Evolutionary conservation across 2,113 vertebrate genomes (phyloP).

Genomic region (Podarcis cretensis): DNA sequence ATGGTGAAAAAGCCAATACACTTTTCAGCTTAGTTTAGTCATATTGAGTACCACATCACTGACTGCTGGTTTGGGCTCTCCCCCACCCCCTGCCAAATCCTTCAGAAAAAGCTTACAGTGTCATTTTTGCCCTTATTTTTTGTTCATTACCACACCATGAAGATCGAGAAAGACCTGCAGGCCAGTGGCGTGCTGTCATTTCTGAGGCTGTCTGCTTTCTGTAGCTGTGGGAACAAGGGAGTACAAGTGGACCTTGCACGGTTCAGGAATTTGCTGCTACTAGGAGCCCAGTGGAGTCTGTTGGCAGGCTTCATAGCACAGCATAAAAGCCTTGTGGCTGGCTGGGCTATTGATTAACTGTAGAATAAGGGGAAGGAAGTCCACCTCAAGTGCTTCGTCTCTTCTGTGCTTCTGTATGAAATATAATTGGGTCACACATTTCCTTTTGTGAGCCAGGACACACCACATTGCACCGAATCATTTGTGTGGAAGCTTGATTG

Average conservation of each 20-base stretch:
- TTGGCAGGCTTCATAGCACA: neutral
- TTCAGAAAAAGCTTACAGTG: neutral
- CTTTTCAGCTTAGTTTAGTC: neutral
- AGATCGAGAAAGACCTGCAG: neutral
- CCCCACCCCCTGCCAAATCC: neutral
- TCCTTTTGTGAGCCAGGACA: neutral
- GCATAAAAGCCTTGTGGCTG: neutral
- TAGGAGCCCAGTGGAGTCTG: neutral
- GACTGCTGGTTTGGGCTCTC: neutral
- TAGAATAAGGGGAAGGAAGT: neutral
- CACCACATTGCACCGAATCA: neutral
- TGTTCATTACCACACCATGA: neutral
- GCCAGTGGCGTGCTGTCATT: neutral
- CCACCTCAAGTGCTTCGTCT: neutral
- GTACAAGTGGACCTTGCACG: neutral
- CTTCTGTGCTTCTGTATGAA: constrained; percentile 1
- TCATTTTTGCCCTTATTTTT: neutral
- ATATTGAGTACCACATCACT: neutral
- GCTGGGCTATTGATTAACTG: neutral
- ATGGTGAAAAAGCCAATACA: neutral
- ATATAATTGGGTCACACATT: neutral
- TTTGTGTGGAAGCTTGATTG: neutral
- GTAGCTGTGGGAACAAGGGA: neutral
- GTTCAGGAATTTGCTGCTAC: neutral
- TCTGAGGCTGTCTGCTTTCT: neutral